Base-by-base conservation (phyloP, 2,888 invertebrate genomes). In the Ichneumoninae sp. region DNA sequence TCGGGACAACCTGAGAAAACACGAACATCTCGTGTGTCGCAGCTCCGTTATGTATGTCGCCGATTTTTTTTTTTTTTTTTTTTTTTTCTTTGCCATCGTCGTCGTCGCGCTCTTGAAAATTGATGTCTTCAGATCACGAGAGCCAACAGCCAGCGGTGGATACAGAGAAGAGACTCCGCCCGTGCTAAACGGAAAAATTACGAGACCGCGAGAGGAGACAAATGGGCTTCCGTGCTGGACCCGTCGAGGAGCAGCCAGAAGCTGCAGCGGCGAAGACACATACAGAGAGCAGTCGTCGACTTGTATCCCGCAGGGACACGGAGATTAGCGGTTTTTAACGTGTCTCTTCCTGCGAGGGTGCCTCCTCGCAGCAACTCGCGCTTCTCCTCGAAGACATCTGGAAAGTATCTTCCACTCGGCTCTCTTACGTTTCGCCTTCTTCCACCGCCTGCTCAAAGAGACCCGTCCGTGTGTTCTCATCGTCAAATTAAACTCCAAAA, bases 281-380 rank as follows among this genome's bases (percentile, higher is more conserved):
- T 40, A 65, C 50, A 30, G 19, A 54, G 74, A 57, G 40, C 69
- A 78, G 44, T 26, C 71, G 74, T 74, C 81, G 81, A 81, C 65
- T 81, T 84, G 52, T 84, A 70, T 84, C 77, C 81, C 78, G 36
- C 82, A 68, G 88, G 88, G 87, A 87, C 87, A 86, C 88, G 88
- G 83, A 90, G 91, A 92, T 92, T 92, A 92, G 92, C 90, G 89
- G 91, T 91, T 91, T 85, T 92, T 92, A 92, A 92, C 90, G 90
- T 88, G 87, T 88, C 87, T 89, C 88, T 90, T 90, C 89, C 91
- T 89, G 87, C 85, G 88, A 83, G 83, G 83, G 66, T 76, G 80
- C 73, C 68, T 73, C 65, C 44, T 40, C 71, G 74, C 75, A 69
- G 26, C 68, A 73, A 40, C 65, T 26, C 13, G 52, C 50, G 57